Evolutionary conservation across 2,797 vertebrate genomes (phyloP).

Genomic region (Enteromius fasciolatus): DNA sequence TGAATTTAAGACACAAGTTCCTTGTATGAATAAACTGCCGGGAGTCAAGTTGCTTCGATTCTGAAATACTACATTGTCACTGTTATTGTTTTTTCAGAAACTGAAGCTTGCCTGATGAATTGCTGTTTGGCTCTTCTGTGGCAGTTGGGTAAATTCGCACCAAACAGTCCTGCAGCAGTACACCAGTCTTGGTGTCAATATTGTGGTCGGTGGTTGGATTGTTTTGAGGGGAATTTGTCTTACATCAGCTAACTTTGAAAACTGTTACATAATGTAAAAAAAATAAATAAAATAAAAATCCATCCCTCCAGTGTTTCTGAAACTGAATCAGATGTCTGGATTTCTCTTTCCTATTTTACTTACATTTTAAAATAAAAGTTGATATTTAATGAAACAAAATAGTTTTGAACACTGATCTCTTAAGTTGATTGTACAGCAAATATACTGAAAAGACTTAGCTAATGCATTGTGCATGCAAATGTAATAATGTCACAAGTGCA

Average conservation of each 20-base stretch:
- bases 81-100: slow-evolving; percentile 35
- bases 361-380: neutral
- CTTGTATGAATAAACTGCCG: slow-evolving; percentile 7
- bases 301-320: neutral
- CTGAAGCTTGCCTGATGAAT: slow-evolving; percentile 19
- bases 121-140: slow-evolving; percentile 20
- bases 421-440: neutral
- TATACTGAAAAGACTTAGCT: neutral
- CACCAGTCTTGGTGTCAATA: slow-evolving; percentile 45
- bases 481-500: neutral
- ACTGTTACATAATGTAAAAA: neutral
- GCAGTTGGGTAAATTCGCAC: slow-evolving; percentile 28
- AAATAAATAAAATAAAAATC: neutral
- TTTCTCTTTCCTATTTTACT: neutral
- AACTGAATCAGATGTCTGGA: neutral
- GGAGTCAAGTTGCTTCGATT: neutral
- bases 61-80: slow-evolving; percentile 11
- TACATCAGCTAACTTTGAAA: neutral
- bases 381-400: no score
- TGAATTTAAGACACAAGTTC: slow-evolving; percentile 30
- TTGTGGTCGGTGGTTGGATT: slow-evolving; percentile 28
- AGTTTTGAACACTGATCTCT: neutral
- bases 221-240: slow-evolving; percentile 28
- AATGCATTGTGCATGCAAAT: neutral
- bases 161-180: slow-evolving; percentile 41